Percentiles rank a stretch among this genome's conserved stretches.
These are phyloP conservation scores for Ornithorhynchus anatinus DNA, from an alignment of 2,113 vertebrate species.

Conservation along the genomic window DNA sequence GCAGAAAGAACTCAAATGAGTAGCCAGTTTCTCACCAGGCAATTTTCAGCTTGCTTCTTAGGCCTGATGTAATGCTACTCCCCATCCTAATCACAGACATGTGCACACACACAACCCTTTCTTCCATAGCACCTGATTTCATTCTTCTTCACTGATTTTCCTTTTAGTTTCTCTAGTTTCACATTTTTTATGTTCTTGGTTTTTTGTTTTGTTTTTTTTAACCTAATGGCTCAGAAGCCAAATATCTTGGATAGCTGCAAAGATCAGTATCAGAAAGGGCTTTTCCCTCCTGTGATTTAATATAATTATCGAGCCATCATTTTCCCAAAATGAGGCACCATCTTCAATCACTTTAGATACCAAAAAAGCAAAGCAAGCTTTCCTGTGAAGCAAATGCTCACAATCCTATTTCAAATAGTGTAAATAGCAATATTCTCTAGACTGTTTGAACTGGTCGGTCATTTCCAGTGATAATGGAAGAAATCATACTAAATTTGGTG, in stretches of 20 bases:
- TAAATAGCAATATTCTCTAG: conserved; percentile 41
- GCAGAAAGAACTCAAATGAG: too few relatives aligned
- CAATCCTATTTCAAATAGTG: conserved; percentile 27
- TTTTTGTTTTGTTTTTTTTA: not conserved
- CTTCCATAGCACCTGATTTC: too few relatives aligned
- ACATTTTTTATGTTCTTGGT: too few relatives aligned
- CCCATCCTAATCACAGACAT: too few relatives aligned
- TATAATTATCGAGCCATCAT: conserved; percentile 33
- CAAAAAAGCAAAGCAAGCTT: conserved; percentile 18
- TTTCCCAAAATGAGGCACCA: conserved; percentile 12
- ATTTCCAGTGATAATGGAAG: conserved; percentile 42
- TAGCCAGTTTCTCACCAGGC: too few relatives aligned
- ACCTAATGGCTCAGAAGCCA: not conserved
- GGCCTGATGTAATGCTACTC: too few relatives aligned
- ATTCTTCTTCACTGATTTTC: too few relatives aligned
- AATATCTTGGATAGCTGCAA: conserved; percentile 26
- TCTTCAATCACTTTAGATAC: conserved; percentile 50
- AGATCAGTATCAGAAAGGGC: conserved; percentile 6
- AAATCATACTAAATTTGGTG: conserved; percentile 31
- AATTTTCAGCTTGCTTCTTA: too few relatives aligned
- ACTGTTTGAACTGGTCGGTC: conserved; percentile 34
- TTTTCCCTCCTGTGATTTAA: conserved; percentile 23
- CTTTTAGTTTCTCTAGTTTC: not conserved
- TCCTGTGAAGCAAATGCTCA: conserved; percentile 20
- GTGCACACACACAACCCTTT: too few relatives aligned